Conservation (phyloP, 2,888 invertebrate genomes). For the Caenorhabditis sp. region DNA sequence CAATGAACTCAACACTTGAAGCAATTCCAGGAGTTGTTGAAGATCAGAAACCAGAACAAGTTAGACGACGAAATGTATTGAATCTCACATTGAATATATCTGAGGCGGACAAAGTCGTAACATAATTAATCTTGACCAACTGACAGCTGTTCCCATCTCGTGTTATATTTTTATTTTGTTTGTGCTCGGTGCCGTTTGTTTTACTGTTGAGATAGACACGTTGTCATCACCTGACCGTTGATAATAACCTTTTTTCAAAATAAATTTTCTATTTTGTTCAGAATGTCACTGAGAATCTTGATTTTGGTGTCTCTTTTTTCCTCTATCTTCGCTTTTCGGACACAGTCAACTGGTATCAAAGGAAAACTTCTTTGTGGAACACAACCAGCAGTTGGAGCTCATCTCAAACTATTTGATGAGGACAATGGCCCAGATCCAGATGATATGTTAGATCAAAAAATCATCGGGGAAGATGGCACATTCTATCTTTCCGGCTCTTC, state of each 20-base stretch:
- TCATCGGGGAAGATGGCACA: slow-evolving; percentile 54
- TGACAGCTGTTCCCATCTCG: background rate
- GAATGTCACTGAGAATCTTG: slow-evolving; percentile 7
- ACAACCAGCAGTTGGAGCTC: slow-evolving; percentile 56
- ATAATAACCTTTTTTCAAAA: no score
- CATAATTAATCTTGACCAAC: slow-evolving; percentile 27
- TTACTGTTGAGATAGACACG: no score
- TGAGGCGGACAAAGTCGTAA: slow-evolving; percentile 18
- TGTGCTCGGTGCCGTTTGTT: background rate
- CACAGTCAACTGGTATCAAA: slow-evolving; percentile 58
- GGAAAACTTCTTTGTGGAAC: slow-evolving; percentile 63
- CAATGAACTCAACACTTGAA: background rate
- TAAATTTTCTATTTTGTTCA: background rate
- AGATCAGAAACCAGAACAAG: background rate
- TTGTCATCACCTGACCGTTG: no score
- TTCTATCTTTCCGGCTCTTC: slow-evolving; percentile 64
- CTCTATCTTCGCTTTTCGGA: slow-evolving; percentile 40
- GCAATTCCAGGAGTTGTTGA: slow-evolving; percentile 8
- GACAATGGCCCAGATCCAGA: slow-evolving; percentile 66
- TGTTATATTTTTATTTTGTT: background rate
- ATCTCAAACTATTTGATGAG: slow-evolving; percentile 64
- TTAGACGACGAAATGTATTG: slow-evolving; percentile 20
- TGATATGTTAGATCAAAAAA: slow-evolving; percentile 49
- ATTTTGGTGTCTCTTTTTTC: slow-evolving; percentile 5
- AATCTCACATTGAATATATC: slow-evolving; percentile 36